These are phyloP conservation scores for Ictalurus furcatus DNA, from an alignment of 2,113 vertebrate species.

Conservation along the genomic window DNA sequence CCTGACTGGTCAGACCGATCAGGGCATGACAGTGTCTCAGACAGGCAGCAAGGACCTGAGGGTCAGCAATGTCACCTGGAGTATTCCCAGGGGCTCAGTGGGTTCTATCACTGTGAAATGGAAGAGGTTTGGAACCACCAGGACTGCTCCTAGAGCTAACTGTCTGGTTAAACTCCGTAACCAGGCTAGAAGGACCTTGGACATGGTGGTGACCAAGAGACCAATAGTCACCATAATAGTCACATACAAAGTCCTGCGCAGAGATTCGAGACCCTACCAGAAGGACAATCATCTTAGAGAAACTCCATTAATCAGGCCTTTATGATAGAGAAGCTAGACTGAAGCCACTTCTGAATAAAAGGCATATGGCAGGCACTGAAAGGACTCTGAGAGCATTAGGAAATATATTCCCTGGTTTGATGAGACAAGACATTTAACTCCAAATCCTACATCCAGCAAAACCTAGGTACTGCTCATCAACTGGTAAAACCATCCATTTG, in stretches of 20 bases:
- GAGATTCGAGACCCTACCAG: not conserved
- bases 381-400: not conserved
- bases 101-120: not conserved
- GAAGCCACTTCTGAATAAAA: not conserved
- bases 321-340: not conserved
- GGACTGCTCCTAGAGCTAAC: not conserved
- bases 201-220: not conserved
- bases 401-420: not conserved
- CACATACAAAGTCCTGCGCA: not conserved
- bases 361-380: not conserved
- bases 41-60: not conserved
- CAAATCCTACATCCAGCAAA: not conserved
- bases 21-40: not conserved
- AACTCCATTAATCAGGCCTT: not conserved
- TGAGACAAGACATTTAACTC: not conserved
- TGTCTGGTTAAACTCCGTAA: not conserved
- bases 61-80: not conserved
- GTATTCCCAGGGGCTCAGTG: not conserved
- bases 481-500: not conserved
- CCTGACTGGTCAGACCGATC: not conserved
- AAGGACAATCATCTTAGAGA: not conserved
- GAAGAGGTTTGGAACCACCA: not conserved
- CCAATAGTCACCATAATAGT: not conserved
- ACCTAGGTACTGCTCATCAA: not conserved
- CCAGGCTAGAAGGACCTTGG: not conserved